These are phyloP conservation scores for Drosophila cardini DNA, from an alignment of 1,140 invertebrate genomes.

Conservation along the genomic window DNA sequence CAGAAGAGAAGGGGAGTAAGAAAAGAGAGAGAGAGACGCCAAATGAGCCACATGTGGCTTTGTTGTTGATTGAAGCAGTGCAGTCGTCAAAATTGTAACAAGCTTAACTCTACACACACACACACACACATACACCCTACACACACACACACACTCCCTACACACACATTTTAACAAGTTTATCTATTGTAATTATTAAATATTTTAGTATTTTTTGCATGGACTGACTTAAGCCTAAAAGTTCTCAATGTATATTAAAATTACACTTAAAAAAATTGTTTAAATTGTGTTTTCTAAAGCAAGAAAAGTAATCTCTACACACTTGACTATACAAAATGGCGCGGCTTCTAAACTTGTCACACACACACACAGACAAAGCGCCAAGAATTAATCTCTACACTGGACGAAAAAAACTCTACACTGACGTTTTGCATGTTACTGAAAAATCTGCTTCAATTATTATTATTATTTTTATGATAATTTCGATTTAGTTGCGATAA, in stretches of 20 bases:
- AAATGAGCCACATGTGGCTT: slow-evolving; percentile 59
- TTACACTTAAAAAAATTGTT: slow-evolving; percentile 14
- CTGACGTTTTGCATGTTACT: slow-evolving; percentile 82
- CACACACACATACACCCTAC: slow-evolving; percentile 28
- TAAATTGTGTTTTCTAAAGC: slow-evolving; percentile 4
- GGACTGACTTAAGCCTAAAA: slow-evolving; percentile 65
- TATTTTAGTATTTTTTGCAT: slow-evolving; percentile 52
- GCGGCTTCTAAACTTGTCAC: slow-evolving; percentile 7
- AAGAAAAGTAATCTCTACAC: slow-evolving; percentile 6
- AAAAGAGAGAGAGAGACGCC: slow-evolving; percentile 66
- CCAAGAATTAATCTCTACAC: slow-evolving; percentile 21
- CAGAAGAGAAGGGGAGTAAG: slow-evolving; percentile 41
- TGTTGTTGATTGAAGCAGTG: slow-evolving; percentile 77
- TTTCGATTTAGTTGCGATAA: slow-evolving; percentile 61
- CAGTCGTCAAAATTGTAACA: slow-evolving; percentile 71
- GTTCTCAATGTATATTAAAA: slow-evolving; percentile 35
- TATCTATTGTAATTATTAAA: slow-evolving; percentile 37
- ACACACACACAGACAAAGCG: slow-evolving; percentile 24
- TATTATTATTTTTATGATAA: slow-evolving; percentile 56
- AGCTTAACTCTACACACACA: slow-evolving; percentile 45
- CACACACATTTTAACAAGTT: slow-evolving; percentile 17
- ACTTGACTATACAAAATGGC: slow-evolving; percentile 32
- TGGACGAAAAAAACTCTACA: slow-evolving; percentile 41
- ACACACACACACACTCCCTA: slow-evolving; percentile 17
- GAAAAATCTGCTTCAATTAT: slow-evolving; percentile 82